Percentiles rank a stretch among this genome's conserved stretches.
phyloP scores from a whole-genome alignment of 1,140 invertebrate species.

The Bombus waltoni region DNA sequence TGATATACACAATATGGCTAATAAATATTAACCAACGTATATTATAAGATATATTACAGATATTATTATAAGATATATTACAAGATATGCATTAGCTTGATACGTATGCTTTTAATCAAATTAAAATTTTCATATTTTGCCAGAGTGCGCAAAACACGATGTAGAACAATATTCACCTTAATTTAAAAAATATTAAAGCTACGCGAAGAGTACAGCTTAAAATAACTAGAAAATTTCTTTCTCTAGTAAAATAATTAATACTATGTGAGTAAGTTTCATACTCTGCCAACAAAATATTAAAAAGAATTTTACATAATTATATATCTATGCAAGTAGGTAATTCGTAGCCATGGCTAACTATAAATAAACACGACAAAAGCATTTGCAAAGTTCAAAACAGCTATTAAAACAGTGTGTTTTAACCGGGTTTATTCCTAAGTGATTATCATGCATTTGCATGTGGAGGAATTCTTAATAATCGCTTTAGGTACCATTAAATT shows the following conservation, averaged over 20 bases:
- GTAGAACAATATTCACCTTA: neutral
- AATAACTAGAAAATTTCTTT: neutral
- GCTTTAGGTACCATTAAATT: slow-evolving; percentile 6
- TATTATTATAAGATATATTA: too few species aligned
- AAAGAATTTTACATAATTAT: too few species aligned
- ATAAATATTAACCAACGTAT: neutral
- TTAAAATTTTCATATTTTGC: neutral
- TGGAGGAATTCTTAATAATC: slow-evolving; percentile 5
- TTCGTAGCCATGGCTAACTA: neutral
- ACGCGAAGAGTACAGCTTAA: neutral
- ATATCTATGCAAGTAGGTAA: neutral
- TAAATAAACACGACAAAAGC: neutral
- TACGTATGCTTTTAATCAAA: neutral
- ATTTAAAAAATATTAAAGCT: neutral
- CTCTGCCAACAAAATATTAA: too few species aligned
- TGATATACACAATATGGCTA: neutral
- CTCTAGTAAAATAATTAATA: neutral
- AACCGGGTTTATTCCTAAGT: too few species aligned
- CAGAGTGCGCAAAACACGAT: neutral
- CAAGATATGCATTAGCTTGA: neutral
- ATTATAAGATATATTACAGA: too few species aligned
- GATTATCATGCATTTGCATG: slow-evolving; percentile 2
- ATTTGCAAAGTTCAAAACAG: neutral
- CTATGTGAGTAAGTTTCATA: too few species aligned
- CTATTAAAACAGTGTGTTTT: too few species aligned